Evolutionary conservation across 2,797 vertebrate species (phyloP), one percentile per base, ranked within the genome.

Genomic region (Dendrocincla fuliginosa): DNA sequence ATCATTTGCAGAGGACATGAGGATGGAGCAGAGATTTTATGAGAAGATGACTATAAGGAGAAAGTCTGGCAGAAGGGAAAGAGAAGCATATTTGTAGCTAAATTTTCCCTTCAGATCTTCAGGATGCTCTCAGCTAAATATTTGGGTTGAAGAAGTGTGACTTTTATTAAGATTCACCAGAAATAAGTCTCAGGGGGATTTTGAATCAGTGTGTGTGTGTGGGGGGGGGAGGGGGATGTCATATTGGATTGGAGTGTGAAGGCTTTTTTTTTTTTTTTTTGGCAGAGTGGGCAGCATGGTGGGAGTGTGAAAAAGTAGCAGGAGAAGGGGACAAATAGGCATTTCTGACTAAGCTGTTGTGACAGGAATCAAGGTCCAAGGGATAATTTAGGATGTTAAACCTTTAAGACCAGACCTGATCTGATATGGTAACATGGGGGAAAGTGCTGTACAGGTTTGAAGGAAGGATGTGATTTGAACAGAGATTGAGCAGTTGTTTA

Each of bases 291-390:
- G 96, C 78, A 92, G 92, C 10, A 20, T 3, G 61, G 90, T 93
- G 90, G 95, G 96, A 87, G 96, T 93, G 94, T 87, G 95, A 96
- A 97, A 83, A 91, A 87, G 89, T 55, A 70, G 49, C 78, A 80
- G 68, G 70, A 82, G 80, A 30, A 94, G 41, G 59, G 92, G 92
- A 83, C 68, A 92, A 89, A 89, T 25, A 57, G 81, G 82, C 47
- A 73, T 91, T 92, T 94, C 73, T 96, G 92, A 93, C 84, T 96
- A 95, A 96, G 76, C 13, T 59, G 90, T 80, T 90, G 50, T 85
- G 93, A 92, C 76, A 93, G 55, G 41, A 93, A n/a, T 39, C 32
- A 63, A 91, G 69, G 95, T 87, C 92, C 76, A 78, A 91, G 57
- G 75, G 75, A 81, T 86, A 91, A 91, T 87, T 87, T 83, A 57